Base-by-base conservation (phyloP, 2,888 invertebrate species). In the Coelogynopora nodosa region DNA sequence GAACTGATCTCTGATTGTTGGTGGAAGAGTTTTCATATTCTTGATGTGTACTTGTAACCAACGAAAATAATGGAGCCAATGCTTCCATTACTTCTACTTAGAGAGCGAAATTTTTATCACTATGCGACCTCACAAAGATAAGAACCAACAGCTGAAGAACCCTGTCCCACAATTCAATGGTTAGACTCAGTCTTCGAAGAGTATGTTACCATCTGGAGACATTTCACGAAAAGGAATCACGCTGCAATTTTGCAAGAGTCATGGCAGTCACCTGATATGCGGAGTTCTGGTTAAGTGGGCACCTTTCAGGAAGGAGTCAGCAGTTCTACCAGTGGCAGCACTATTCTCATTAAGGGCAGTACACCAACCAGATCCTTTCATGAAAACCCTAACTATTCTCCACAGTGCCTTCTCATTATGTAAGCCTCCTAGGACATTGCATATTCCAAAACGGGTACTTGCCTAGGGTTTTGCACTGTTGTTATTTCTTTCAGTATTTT, bases 401-500 rank as follows among this genome's bases (percentile, higher is more conserved):
- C 49, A 49, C 49, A 49, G 18, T 49, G 18, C 49, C 49, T 10
- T 49, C 49, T 49, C 49, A 49, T 10, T 49, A 49, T 49, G 49
- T 49, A 49, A 49, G 49, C 49, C 49, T 49, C 49, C 49, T 18
- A 49, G 18, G 49, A 49, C 49, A 18, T 10, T 49, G 49, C 5
- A 49, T 10, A 10, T 10, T 49, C 18, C 49, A 49, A 18, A 74
- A 26, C 74, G 74, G 27, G 74, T 74, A 74, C 74, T 23, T 74
- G 74, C 27, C 74, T 26, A 74, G 74, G 27, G 74, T 74, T 74
- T 74, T 26, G 74, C 74, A 74, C 74, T 74, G 74, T 74, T n/a
- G n/a, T n/a, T 74, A 74, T 23, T 74, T 74, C 74, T 74, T 74
- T 74, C 74, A 74, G 23, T 74, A 74, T 26, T 74, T 74, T 74